phyloP scores from a whole-genome alignment of 2,797 vertebrate genomes.

The Cheracebus regulus region DNA sequence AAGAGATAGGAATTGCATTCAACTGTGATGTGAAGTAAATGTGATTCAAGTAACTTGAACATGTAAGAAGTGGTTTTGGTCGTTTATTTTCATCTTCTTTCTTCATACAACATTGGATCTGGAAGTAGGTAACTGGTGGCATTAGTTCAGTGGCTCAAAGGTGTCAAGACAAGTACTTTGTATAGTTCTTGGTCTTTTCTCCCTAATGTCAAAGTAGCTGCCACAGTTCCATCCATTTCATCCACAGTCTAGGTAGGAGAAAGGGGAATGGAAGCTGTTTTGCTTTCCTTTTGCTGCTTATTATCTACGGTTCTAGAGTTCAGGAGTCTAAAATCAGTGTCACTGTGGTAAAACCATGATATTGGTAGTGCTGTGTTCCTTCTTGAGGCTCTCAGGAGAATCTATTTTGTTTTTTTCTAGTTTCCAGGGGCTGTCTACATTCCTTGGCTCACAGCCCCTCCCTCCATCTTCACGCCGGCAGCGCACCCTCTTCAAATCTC shows the following conservation, averaged over 20 bases:
- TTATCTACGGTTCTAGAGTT: not conserved
- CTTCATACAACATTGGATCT: not conserved
- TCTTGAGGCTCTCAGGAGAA: not conserved
- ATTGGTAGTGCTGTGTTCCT: not conserved
- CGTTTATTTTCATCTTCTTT: slow-evolving; percentile 9
- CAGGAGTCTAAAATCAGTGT: not conserved
- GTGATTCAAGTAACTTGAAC: not conserved
- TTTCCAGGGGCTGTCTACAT: not conserved
- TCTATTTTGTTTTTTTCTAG: not conserved
- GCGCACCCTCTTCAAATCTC: not conserved
- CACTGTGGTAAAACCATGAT: not conserved
- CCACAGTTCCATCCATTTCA: not conserved
- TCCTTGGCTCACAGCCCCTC: not conserved
- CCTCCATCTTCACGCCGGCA: not conserved
- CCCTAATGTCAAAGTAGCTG: not conserved
- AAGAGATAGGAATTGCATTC: not conserved
- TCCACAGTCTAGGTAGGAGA: not conserved
- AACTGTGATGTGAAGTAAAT: not conserved
- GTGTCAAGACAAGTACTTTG: not conserved
- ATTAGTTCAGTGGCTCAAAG: not conserved
- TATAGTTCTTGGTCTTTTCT: not conserved
- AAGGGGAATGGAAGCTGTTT: not conserved
- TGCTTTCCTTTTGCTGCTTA: not conserved
- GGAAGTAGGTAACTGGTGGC: not conserved
- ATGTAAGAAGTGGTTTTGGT: not conserved